Evolutionary conservation across 2,113 vertebrate species (phyloP).

Genomic region (Acrocephalus kingi): DNA sequence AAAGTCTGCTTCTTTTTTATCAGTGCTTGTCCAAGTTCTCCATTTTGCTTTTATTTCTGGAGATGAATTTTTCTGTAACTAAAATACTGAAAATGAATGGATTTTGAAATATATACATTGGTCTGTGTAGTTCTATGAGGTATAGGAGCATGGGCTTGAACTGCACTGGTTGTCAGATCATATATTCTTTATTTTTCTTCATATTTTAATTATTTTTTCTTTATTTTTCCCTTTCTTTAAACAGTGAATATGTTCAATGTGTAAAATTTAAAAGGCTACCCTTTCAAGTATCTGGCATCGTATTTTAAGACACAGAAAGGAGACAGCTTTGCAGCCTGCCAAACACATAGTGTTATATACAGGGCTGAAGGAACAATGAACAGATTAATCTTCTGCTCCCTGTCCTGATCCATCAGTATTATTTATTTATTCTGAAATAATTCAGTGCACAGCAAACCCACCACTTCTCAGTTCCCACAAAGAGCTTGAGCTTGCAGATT

Average conservation of each 20-base stretch:
- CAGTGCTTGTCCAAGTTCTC: neutral
- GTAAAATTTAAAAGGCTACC: neutral
- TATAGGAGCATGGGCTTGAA: neutral
- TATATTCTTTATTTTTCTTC: neutral
- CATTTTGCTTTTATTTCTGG: neutral
- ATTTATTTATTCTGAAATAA: constrained; percentile 34
- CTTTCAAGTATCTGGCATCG: neutral
- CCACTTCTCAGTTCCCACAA: neutral
- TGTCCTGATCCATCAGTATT: neutral
- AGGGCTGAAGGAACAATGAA: neutral
- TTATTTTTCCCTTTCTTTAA: neutral
- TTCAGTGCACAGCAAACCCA: neutral
- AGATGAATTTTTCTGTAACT: neutral
- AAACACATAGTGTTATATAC: neutral
- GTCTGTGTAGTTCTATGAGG: neutral
- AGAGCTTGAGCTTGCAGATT: neutral
- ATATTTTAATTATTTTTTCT: neutral
- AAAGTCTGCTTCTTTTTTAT: neutral
- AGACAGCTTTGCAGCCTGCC: neutral
- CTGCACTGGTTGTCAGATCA: neutral
- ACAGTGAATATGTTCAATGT: neutral
- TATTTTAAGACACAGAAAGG: neutral
- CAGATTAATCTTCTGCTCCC: constrained; percentile 1
- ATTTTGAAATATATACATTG: neutral
- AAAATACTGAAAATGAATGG: neutral